phyloP scores from a whole-genome alignment of 2,797 vertebrate species.

The Tauraco hartlaubi region DNA sequence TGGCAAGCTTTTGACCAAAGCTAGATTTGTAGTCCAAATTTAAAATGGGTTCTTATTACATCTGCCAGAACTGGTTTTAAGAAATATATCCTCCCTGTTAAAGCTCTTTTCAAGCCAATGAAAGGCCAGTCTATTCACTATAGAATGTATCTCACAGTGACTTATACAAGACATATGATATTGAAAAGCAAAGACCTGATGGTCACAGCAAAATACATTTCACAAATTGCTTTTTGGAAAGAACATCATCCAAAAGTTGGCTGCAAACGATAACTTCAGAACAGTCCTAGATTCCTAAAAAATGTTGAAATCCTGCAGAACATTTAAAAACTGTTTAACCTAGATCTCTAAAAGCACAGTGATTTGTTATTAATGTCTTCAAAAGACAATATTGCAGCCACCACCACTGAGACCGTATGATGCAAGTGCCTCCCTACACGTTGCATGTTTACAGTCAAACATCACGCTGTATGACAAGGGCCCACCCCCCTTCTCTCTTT shows the following conservation, averaged over 20 bases:
- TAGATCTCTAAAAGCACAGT: background rate
- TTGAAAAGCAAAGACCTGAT: background rate
- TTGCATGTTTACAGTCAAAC: background rate
- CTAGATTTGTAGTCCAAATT: background rate
- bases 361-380: background rate
- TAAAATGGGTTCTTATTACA: background rate
- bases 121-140: background rate
- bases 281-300: background rate
- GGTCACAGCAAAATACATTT: background rate
- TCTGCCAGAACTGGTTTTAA: background rate
- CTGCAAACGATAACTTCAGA: background rate
- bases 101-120: background rate
- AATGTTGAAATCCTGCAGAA: background rate
- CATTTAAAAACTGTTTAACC: background rate
- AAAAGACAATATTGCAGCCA: background rate
- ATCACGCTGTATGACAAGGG: background rate
- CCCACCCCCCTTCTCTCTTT: background rate
- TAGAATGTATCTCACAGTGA: background rate
- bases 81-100: background rate
- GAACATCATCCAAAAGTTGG: background rate
- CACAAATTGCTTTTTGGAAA: background rate
- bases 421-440: background rate
- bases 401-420: background rate
- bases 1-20: background rate
- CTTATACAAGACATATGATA: background rate